Evolutionary conservation across 2,797 vertebrate genomes (phyloP), one percentile per base, ranked within the genome.

Genomic region (Jordanella pulchra): DNA sequence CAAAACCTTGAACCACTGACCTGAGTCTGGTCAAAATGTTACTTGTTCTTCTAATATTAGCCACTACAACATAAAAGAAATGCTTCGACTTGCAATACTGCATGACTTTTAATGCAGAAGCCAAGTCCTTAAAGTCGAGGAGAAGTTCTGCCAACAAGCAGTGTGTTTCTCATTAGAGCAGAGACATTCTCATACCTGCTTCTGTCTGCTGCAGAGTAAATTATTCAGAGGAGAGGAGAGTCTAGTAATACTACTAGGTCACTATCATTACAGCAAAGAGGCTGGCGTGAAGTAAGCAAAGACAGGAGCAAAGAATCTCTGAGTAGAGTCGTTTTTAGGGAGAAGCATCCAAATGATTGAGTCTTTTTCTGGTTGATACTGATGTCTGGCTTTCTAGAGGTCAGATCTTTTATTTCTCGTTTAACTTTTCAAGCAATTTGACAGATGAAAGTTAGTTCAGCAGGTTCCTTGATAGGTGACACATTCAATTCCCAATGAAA

Each of bases 221-320:
- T 90, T 82, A 90, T 89, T 90, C 61, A 90, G 11, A 71, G 28
- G 25, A 70, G 65, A 71, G 71, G 55, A 78, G 21, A 70, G 72
- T 70, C 70, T 64, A 17, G 74, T 2, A 15, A 4, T 70, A 79
- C 84, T 84, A 80, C 86, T 77, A 48, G 84, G 79, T 82, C 82
- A 69, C 74, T 27, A 66, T 83, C 78, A 44, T 35, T 23, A 48
- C 72, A 67, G 73, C 55, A 42, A 71, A 42, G 27, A 82, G 4
- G 27, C 65, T 0, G 55, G 35, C 18, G 63, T 21, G 35, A 79
- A 83, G 51, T 86, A 73, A 58, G 73, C 50, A 71, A 68, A n/a
- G 1, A 14, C 39, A 61, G 21, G 1, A 30, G 15, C 2, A 30
- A 45, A 13, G 75, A 1, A n/a, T 78, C 21, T 4, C 84, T 81